Conservation (phyloP, 1,140 invertebrate species). For the Heliothis subflexa region DNA sequence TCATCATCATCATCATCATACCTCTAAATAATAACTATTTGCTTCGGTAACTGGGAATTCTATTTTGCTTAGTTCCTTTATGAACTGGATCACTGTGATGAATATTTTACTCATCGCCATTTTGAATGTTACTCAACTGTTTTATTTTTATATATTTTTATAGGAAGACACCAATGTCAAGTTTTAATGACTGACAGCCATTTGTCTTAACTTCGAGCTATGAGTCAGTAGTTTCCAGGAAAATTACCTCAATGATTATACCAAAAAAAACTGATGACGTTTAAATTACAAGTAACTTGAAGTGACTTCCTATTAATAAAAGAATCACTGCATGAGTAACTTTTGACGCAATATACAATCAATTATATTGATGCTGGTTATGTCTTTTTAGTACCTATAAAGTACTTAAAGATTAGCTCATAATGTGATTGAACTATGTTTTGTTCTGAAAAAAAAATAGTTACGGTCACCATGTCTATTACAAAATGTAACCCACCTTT, state of each 20-base stretch:
- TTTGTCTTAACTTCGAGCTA: constrained; percentile 7
- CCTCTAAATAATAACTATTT: background rate
- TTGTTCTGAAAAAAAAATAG: no score
- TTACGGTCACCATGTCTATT: no score
- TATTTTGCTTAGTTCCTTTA: background rate
- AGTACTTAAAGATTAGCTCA: no score
- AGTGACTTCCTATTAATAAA: background rate
- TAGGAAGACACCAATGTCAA: constrained; percentile 51
- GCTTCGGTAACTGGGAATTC: background rate
- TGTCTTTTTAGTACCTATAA: no score
- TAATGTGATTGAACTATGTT: no score
- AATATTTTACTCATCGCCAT: no score
- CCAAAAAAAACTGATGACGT: background rate
- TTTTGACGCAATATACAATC: no score
- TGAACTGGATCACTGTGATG: background rate
- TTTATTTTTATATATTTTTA: background rate
- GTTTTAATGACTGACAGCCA: constrained; percentile 1
- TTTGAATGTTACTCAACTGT: no score
- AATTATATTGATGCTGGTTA: no score
- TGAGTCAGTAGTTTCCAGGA: constrained; percentile 22
- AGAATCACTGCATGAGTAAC: background rate
- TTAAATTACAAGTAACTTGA: background rate
- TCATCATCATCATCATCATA: no score
- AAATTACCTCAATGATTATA: background rate
- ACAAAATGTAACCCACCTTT: no score